Evolutionary conservation across 2,888 invertebrate genomes (phyloP), one percentile per base, ranked within the genome.

Genomic region (Mythimna vitellina): DNA sequence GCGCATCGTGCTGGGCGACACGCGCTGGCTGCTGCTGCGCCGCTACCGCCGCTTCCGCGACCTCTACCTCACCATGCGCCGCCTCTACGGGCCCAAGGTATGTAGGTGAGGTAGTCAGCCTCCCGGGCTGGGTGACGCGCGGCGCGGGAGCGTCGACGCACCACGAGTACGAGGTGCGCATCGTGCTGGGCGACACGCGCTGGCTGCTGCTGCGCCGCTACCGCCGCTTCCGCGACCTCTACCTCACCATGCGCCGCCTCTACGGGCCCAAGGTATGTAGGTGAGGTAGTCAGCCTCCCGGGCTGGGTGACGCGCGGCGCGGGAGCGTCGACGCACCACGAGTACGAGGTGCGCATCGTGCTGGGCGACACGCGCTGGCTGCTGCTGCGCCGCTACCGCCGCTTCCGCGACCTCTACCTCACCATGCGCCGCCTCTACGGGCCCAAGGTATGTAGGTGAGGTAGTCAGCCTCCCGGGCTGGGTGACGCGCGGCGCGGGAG

Each of bases 1-100:
- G 80, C 97, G 98, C 87, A 97, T 99, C 84, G 96, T 96, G 38
- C 97, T 98, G 63, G 97, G 97, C 29, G 97, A 83, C 81, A 97
- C 98, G 80, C 97, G 97, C 86, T 98, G 98, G 97, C 97, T 97
- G 82, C 97, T 99, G 85, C 97, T 98, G 89, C 97, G 99, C 69
- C 97, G 99, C 76, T 99, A 98, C 95, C 97, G 98, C 83, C 97
- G 98, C 88, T 99, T 99, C 95, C 96, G 99, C 46, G 99, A 99
- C 90, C 96, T 99, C 67, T 98, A 98, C 95, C 96, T 98, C 84
- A 97, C 97, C 81, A 98, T 98, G 97, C 97, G 98, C 83, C 97
- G 97, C 72, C 97, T 97, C 85, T 99, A 98, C 92, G 98, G 98
- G 56, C 97, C 97, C 84, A 97, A 97, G 97, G 98, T 61, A 61